These are phyloP conservation scores for Capitulum mitella DNA, from an alignment of 2,888 invertebrate species.

Conservation along the genomic window DNA sequence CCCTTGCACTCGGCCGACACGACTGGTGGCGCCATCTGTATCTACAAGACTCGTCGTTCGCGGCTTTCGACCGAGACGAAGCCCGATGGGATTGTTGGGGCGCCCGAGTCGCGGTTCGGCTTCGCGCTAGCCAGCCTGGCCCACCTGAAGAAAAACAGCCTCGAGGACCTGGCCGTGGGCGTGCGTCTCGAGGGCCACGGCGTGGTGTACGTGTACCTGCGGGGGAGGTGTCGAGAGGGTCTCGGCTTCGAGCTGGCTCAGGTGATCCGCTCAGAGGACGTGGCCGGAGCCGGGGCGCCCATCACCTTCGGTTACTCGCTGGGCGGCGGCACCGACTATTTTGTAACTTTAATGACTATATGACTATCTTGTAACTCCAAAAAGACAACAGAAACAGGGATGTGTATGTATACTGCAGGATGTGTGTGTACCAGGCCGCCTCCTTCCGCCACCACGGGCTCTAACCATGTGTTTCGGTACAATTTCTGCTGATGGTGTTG, in stretches of 20 bases:
- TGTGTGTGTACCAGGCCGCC: too few species aligned
- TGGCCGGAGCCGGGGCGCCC: conserved; percentile 36
- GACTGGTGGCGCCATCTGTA: conserved; percentile 87
- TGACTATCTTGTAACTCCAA: too few species aligned
- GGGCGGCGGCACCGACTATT: conserved; percentile 84
- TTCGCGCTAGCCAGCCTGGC: conserved; percentile 82
- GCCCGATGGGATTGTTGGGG: neutral
- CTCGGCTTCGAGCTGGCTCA: conserved; percentile 65
- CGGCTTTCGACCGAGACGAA: conserved; percentile 32
- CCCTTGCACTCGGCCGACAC: conserved; percentile 62
- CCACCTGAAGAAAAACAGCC: conserved; percentile 90
- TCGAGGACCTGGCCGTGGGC: conserved; percentile 88
- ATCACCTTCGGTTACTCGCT: conserved; percentile 78
- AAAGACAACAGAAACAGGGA: too few species aligned
- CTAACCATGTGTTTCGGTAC: too few species aligned
- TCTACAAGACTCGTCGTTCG: conserved; percentile 55
- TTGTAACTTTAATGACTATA: too few species aligned
- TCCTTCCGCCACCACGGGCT: too few species aligned
- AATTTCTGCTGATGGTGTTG: too few species aligned
- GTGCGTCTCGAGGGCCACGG: conserved; percentile 90
- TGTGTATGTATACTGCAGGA: too few species aligned
- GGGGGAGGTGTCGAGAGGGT: conserved; percentile 65
- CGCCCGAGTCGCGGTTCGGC: conserved; percentile 61
- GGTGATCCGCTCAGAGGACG: conserved; percentile 50
- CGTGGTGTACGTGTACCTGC: conserved; percentile 86